Evolutionary conservation across 2,888 invertebrate species (phyloP).

Genomic region (Therioaphis trifolii): DNA sequence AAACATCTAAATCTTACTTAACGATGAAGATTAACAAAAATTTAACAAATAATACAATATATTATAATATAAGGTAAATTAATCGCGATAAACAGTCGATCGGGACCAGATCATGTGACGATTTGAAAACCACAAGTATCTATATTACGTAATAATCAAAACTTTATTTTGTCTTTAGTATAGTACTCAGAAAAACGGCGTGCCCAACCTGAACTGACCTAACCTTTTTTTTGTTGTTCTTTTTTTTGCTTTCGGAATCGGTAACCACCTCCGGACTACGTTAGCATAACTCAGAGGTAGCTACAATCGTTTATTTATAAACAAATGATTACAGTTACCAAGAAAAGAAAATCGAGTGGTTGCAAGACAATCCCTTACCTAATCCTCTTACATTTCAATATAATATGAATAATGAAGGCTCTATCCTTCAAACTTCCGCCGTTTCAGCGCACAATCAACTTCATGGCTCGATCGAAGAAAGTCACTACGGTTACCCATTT

Average conservation of each 20-base stretch:
- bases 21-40: no score
- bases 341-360: neutral
- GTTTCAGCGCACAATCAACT: neutral
- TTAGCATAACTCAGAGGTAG: neutral
- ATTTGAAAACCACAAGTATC: no score
- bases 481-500: neutral
- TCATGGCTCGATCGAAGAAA: neutral
- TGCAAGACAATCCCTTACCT: no score
- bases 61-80: no score
- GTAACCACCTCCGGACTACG: neutral
- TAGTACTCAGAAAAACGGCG: no score
- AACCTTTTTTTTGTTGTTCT: conserved; percentile 12
- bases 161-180: no score
- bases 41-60: no score
- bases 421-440: neutral
- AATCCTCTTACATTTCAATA: neutral
- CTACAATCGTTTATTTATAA: conserved; percentile 2
- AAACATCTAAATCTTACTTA: no score
- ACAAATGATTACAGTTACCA: neutral
- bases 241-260: neutral
- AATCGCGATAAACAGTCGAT: no score
- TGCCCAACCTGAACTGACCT: no score
- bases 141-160: no score
- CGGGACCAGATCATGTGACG: no score
- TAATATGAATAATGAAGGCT: neutral